Conservation (phyloP, 30 jellyfish, hydroid and myxozoan genomes). For the Hydra vulgaris region DNA sequence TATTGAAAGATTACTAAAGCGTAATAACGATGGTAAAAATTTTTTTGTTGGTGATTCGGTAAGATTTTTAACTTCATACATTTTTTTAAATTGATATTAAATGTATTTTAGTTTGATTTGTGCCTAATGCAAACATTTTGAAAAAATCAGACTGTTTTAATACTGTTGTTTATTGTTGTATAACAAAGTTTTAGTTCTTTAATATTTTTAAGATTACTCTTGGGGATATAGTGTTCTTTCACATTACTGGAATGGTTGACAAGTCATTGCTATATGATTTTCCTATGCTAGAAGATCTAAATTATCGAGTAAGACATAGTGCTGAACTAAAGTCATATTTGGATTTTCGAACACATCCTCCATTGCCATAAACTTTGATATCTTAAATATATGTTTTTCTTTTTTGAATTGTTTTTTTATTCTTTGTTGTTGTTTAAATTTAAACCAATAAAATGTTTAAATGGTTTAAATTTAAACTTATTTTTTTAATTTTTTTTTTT, state of each 20-base stretch:
- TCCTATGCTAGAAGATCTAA: not conserved
- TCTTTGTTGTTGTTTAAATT: too few relatives aligned
- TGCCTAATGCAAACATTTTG: too few relatives aligned
- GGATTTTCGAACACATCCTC: not conserved
- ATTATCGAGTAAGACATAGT: not conserved
- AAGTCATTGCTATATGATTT: not conserved
- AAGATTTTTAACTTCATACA: too few relatives aligned
- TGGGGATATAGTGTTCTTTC: not conserved
- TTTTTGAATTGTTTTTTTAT: too few relatives aligned
- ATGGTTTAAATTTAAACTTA: too few relatives aligned
- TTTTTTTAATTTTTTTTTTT: too few relatives aligned
- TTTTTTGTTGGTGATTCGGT: conserved; percentile 26
- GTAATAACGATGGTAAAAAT: conserved; percentile 9
- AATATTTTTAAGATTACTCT: not conserved
- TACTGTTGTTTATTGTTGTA: not conserved
- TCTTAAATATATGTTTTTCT: too few relatives aligned
- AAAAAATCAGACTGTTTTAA: too few relatives aligned
- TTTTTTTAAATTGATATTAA: too few relatives aligned
- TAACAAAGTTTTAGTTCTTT: too few relatives aligned
- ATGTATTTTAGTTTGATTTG: too few relatives aligned
- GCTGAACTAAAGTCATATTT: not conserved
- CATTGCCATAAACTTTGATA: not conserved
- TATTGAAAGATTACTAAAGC: conserved; percentile 12
- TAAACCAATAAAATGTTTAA: too few relatives aligned
- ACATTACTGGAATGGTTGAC: not conserved